Percentiles rank a stretch among this genome's conserved stretches.
These are phyloP conservation scores for Neoaliturus tenellus DNA, from an alignment of 2,888 invertebrate genomes.

Conservation along the genomic window DNA sequence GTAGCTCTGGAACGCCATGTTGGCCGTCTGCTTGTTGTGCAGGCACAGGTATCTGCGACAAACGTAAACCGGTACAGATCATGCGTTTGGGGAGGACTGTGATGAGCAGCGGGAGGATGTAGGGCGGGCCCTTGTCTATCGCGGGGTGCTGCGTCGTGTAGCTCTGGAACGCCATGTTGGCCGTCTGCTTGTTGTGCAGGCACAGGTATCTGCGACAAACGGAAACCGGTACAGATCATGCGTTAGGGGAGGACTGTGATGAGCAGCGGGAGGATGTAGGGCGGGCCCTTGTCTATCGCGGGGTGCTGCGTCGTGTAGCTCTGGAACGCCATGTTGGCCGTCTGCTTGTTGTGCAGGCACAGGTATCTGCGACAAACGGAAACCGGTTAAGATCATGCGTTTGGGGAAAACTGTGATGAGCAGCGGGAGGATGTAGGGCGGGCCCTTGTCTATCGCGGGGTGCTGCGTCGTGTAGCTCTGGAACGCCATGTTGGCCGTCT, in stretches of 20 bases:
- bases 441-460: too few relatives aligned
- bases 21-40: slow-evolving; percentile 88
- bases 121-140: slow-evolving; percentile 90
- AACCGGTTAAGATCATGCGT: too few relatives aligned
- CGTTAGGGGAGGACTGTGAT: too few relatives aligned
- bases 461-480: too few relatives aligned
- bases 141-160: slow-evolving; percentile 92
- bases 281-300: slow-evolving; percentile 87
- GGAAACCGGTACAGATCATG: too few relatives aligned
- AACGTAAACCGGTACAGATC: neutral
- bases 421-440: too few relatives aligned
- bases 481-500: too few relatives aligned
- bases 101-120: slow-evolving; percentile 89
- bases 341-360: slow-evolving; percentile 88
- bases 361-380: slow-evolving; percentile 78
- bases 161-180: slow-evolving; percentile 87
- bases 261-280: slow-evolving; percentile 90
- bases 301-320: slow-evolving; percentile 92
- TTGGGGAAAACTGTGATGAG: too few relatives aligned
- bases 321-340: slow-evolving; percentile 89
- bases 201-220: slow-evolving; percentile 80
- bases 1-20: slow-evolving; percentile 89
- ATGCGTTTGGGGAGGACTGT: too few relatives aligned
- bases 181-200: slow-evolving; percentile 88
- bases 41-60: slow-evolving; percentile 83